Percentiles rank a stretch among this genome's conserved stretches.
These are phyloP conservation scores for Psettodes erumei DNA, from an alignment of 2,113 vertebrate species.

Conservation along the genomic window DNA sequence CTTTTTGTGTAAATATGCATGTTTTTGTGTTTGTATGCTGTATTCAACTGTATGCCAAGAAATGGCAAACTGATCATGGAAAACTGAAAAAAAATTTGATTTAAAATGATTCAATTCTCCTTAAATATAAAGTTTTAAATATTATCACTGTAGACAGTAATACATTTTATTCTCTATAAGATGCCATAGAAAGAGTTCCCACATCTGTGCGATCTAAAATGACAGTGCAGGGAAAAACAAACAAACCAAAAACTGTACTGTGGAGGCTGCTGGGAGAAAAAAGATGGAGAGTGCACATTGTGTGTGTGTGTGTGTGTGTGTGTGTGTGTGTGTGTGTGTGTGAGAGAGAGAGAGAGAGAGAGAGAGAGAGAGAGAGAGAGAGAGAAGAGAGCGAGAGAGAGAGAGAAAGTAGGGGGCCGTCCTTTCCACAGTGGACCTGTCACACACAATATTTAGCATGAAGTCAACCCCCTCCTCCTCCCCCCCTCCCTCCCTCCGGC, in stretches of 20 bases:
- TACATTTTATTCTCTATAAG: too few species aligned
- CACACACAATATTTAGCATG: slow-evolving; percentile 82
- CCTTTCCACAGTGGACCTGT: slow-evolving; percentile 78
- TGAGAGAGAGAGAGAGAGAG: slow-evolving; percentile 6
- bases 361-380: slow-evolving; percentile 5
- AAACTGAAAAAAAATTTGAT: too few species aligned
- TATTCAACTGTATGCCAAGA: neutral
- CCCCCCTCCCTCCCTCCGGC: slow-evolving; percentile 5
- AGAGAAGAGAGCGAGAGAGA: slow-evolving; percentile 11
- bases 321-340: neutral
- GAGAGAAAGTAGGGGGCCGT: slow-evolving; percentile 68
- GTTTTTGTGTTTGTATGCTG: too few species aligned
- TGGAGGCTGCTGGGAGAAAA: slow-evolving; percentile 12
- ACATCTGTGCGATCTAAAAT: too few species aligned
- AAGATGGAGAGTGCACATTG: slow-evolving; percentile 3
- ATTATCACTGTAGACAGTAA: too few species aligned
- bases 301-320: neutral
- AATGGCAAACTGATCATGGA: neutral
- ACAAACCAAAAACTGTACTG: neutral
- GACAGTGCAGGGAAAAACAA: slow-evolving; percentile 12
- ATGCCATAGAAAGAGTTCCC: too few species aligned
- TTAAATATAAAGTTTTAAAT: neutral
- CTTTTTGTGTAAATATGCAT: too few species aligned
- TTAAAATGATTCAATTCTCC: too few species aligned
- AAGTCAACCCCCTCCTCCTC: slow-evolving; percentile 59